phyloP scores from a whole-genome alignment of 1,140 invertebrate species.

The Hycleus cichorii region DNA sequence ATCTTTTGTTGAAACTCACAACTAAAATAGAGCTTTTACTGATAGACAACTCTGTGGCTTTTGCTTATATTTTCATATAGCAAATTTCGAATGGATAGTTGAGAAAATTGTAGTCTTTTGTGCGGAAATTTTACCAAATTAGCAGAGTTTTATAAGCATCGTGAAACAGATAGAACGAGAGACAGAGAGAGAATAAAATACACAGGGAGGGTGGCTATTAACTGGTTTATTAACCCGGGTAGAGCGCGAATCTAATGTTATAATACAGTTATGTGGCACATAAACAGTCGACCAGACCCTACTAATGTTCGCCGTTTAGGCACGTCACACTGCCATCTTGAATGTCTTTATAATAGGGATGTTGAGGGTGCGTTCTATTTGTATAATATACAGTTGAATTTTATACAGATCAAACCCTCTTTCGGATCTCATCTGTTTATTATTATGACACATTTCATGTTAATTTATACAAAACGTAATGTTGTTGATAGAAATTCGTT shows the following conservation, averaged over 20 bases:
- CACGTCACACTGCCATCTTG: slow-evolving; percentile 8
- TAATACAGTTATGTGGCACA: slow-evolving; percentile 29
- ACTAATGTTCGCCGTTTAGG: slow-evolving; percentile 11
- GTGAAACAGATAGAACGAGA: too few relatives aligned
- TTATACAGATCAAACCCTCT: slow-evolving; percentile 10
- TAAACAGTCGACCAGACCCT: slow-evolving; percentile 18
- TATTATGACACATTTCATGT: slow-evolving; percentile 13
- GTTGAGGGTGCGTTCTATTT: not conserved
- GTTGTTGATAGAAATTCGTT: slow-evolving; percentile 4
- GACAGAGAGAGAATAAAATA: too few relatives aligned
- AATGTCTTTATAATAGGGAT: slow-evolving; percentile 10
- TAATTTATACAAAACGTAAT: slow-evolving; percentile 8
- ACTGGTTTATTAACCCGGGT: slow-evolving; percentile 28
- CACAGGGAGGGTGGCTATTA: slow-evolving; percentile 22
- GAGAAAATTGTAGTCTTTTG: too few relatives aligned
- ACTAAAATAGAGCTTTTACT: too few relatives aligned
- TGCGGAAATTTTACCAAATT: too few relatives aligned
- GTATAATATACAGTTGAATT: not conserved
- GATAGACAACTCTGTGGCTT: too few relatives aligned
- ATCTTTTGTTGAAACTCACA: slow-evolving; percentile 11
- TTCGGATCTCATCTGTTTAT: slow-evolving; percentile 6
- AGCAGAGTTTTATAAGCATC: too few relatives aligned
- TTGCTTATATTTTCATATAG: too few relatives aligned
- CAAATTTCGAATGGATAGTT: too few relatives aligned
- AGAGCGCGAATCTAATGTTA: slow-evolving; percentile 28